Base-by-base conservation (phyloP, 2,797 vertebrate genomes). In the Gephyroberyx darwinii region DNA sequence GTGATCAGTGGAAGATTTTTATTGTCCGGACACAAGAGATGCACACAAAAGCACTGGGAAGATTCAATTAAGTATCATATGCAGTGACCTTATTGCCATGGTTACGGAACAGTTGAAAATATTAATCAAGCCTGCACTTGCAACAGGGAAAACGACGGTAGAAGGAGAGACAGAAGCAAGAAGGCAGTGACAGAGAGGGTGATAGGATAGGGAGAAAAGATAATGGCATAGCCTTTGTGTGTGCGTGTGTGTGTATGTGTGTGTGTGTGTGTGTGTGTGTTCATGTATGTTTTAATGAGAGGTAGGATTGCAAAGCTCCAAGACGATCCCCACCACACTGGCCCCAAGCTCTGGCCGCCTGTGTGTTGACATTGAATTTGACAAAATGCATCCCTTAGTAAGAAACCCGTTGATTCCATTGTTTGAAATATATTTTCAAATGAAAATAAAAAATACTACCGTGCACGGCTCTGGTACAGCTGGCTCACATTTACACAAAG, bases 21-120 rank as follows among this genome's bases (percentile, higher is more conserved):
- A 96, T 96, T 94, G 92, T 96, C 93, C 92, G 94, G 95, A 96
- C 95, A 96, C 92, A 92, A 92, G 94, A 95, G 95, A 96, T 95
- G 93, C 95, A 95, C 95, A 97, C 95, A 95, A 97, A 97, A 95
- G 95, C 96, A 95, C 94, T 91, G 93, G 94, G 95, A 96, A 99
- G 96, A 99, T 99, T 98, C 98, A 99, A 98, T 99, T 98, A 99
- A 98, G 96, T 98, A 98, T 98, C 96, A 97, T 97, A 98, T 97
- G 95, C 96, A 95, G 95, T 98, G 97, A 98, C 97, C 96, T 96
- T 94, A 99, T 99, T 96, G 95, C 96, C 96, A 99, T 99, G 97
- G 97, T 97, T 97, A 99, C 97, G 89, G 94, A 95, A 97, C 93
- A 97, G 95, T 91, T 91, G 95, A 96, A 98, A 98, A 97, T 98